Evolutionary conservation across 2,113 vertebrate species (phyloP).

Genomic region (Corythoichthys intestinalis): DNA sequence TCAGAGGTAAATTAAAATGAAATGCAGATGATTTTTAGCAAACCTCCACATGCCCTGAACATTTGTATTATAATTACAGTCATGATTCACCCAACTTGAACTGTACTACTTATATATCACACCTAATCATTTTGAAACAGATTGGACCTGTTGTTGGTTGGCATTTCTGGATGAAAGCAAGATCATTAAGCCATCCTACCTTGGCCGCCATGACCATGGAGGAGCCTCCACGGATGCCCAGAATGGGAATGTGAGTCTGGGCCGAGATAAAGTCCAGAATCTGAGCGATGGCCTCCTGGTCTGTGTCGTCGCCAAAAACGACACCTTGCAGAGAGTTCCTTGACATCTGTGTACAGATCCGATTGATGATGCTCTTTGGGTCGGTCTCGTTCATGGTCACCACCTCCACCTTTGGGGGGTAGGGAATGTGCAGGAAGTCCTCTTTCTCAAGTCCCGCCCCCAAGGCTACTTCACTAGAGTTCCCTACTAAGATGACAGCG

Average conservation of each 20-base stretch:
- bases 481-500: conserved; percentile 95
- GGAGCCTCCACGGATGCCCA: conserved; percentile 96
- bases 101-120: not conserved
- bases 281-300: conserved; percentile 98
- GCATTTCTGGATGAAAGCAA: not conserved
- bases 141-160: not conserved
- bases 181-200: conserved; percentile 70
- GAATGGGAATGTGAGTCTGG: conserved; percentile 96
- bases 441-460: conserved; percentile 95
- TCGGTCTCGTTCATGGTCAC: conserved; percentile 98
- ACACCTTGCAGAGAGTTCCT: conserved; percentile 94
- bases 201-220: conserved; percentile 99
- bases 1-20: conserved; percentile 41
- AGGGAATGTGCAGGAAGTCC: conserved; percentile 95
- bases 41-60: not conserved
- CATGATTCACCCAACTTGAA: too few species aligned
- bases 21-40: not conserved
- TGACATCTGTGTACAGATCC: conserved; percentile 94
- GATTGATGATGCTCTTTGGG: conserved; percentile 97
- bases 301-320: conserved; percentile 96
- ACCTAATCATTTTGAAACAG: not conserved
- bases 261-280: conserved; percentile 99
- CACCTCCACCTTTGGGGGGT: conserved; percentile 91
- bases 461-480: conserved; percentile 93
- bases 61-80: too few species aligned